phyloP scores from a whole-genome alignment of 2,888 invertebrate species.

The Anthoptus insignis region DNA sequence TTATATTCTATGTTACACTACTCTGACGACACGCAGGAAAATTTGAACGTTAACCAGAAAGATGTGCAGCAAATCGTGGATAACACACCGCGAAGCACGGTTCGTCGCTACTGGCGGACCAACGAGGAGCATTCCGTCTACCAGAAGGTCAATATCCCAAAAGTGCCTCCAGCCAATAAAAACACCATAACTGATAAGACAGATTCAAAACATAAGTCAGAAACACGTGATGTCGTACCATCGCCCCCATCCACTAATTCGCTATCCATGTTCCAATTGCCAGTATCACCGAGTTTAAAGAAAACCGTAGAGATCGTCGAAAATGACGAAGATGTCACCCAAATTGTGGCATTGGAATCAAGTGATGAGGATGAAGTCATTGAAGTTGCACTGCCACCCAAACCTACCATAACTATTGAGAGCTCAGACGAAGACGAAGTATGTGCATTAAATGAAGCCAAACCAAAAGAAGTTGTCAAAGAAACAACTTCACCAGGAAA shows the following conservation, averaged over 20 bases:
- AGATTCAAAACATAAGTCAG: constrained; percentile 42
- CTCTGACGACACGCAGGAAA: constrained; percentile 72
- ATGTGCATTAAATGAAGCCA: constrained; percentile 49
- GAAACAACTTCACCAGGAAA: constrained; percentile 38
- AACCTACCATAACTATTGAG: constrained; percentile 81
- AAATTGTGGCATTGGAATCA: constrained; percentile 66
- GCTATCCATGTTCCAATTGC: constrained; percentile 68
- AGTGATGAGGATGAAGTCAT: constrained; percentile 84
- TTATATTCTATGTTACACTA: constrained; percentile 82
- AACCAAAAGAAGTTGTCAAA: constrained; percentile 22
- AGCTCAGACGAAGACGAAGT: constrained; percentile 82
- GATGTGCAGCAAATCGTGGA: constrained; percentile 57
- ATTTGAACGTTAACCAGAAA: constrained; percentile 59
- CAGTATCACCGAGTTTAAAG: constrained; percentile 64
- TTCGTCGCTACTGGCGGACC: constrained; percentile 78
- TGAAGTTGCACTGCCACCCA: constrained; percentile 78
- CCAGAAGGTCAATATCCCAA: constrained; percentile 64
- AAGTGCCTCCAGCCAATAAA: constrained; percentile 46
- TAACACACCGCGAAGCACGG: constrained; percentile 63
- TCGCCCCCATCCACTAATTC: constrained; percentile 53
- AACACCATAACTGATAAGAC: constrained; percentile 47
- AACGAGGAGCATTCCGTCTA: constrained; percentile 60
- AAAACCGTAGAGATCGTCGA: constrained; percentile 73
- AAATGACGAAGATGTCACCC: constrained; percentile 56
- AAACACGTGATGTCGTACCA: constrained; percentile 40